These are phyloP conservation scores for Gryllus bimaculatus DNA, from an alignment of 1,140 invertebrate genomes.

Conservation along the genomic window DNA sequence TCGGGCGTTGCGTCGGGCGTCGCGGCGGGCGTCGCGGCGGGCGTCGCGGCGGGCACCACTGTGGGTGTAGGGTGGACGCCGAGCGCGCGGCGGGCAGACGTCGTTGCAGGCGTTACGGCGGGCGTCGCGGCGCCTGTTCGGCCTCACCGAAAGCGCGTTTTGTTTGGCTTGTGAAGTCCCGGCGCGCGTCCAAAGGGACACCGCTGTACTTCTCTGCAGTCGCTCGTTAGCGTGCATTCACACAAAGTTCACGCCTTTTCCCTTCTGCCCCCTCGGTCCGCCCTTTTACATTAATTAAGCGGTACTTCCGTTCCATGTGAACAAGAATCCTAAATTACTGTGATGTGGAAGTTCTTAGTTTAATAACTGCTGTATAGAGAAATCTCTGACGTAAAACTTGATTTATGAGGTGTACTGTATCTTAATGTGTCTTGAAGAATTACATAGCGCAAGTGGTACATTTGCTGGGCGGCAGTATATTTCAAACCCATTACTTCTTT, in stretches of 20 bases:
- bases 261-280: not conserved
- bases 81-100: too few species aligned
- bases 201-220: not conserved
- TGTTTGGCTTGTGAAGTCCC: not conserved
- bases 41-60: too few species aligned
- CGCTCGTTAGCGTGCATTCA: not conserved
- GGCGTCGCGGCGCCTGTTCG: not conserved
- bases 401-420: not conserved
- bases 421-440: not conserved
- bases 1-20: too few species aligned
- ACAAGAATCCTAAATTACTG: not conserved
- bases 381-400: not conserved
- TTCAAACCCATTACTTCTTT: too few species aligned
- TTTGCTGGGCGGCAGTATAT: not conserved
- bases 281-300: conserved; percentile 1
- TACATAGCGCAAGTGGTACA: not conserved
- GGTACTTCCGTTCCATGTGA: not conserved
- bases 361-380: not conserved
- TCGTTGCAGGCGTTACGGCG: not conserved
- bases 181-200: not conserved
- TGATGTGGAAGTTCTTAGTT: not conserved
- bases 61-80: too few species aligned
- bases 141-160: not conserved
- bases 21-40: too few species aligned
- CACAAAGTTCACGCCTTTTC: not conserved